These are phyloP conservation scores for Atlantisia rogersi DNA, from an alignment of 2,113 vertebrate genomes.

Conservation along the genomic window DNA sequence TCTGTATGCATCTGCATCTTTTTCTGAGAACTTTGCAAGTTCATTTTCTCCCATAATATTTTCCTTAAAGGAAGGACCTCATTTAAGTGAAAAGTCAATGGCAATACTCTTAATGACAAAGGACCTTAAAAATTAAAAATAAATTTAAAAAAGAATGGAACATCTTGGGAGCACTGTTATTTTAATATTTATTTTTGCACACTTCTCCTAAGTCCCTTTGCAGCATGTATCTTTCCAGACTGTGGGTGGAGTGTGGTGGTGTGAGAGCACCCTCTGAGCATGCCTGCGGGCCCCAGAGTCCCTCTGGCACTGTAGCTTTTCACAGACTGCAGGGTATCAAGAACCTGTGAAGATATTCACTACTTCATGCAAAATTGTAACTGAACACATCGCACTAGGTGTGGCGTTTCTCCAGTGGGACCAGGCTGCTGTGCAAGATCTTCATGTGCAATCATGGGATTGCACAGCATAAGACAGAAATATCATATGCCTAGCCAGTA, in stretches of 20 bases:
- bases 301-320: not conserved
- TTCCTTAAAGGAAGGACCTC: not conserved
- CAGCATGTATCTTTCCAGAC: not conserved
- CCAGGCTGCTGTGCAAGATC: rapidly evolving
- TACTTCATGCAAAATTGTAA: not conserved
- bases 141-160: not conserved
- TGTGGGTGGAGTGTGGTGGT: rapidly evolving
- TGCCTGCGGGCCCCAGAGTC: not conserved
- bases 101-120: not conserved
- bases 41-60: not conserved
- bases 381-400: rapidly evolving
- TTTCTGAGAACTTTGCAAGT: not conserved
- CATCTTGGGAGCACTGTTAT: not conserved
- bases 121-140: not conserved
- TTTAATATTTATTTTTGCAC: not conserved
- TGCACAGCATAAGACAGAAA: not conserved
- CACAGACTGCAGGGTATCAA: not conserved
- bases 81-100: not conserved
- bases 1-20: not conserved
- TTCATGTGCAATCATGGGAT: not conserved
- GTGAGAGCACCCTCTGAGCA: not conserved
- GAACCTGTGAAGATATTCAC: not conserved
- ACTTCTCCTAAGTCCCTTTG: not conserved
- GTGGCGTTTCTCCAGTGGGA: not conserved
- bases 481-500: not conserved